phyloP scores from a whole-genome alignment of 1,140 invertebrate species.

The Drosophila burlai region DNA sequence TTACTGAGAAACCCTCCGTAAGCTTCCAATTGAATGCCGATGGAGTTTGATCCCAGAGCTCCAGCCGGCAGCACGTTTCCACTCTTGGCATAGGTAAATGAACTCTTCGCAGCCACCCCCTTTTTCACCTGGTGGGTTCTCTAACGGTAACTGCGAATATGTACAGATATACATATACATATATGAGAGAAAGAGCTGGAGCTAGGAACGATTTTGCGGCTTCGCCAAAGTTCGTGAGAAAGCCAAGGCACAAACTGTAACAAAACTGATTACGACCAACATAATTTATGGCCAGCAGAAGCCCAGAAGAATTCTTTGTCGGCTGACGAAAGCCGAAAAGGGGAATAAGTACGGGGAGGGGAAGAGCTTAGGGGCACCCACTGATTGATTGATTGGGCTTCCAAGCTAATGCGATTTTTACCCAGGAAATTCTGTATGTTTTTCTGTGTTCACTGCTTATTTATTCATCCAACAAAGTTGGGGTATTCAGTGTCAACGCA shows the following conservation, averaged over 20 bases:
- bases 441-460: constrained; percentile 3
- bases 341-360: no score
- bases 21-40: constrained; percentile 37
- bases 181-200: background rate
- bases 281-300: constrained; percentile 72
- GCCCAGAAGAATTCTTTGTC: constrained; percentile 61
- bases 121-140: constrained; percentile 30
- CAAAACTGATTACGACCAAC: constrained; percentile 75
- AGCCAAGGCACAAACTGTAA: constrained; percentile 67
- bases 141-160: constrained; percentile 66
- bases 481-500: constrained; percentile 38
- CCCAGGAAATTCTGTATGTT: background rate
- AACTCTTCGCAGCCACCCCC: constrained; percentile 39
- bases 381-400: constrained; percentile 62
- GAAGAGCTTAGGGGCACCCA: constrained; percentile 26
- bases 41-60: constrained; percentile 43
- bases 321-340: constrained; percentile 15
- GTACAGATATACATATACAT: background rate
- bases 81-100: constrained; percentile 64
- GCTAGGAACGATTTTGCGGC: constrained; percentile 46
- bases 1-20: background rate
- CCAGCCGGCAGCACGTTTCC: constrained; percentile 57
- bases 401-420: constrained; percentile 54
- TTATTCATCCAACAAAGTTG: constrained; percentile 55
- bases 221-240: constrained; percentile 69